These are phyloP conservation scores for Noctua fimbriata DNA, from an alignment of 2,888 invertebrate species.

Conservation along the genomic window DNA sequence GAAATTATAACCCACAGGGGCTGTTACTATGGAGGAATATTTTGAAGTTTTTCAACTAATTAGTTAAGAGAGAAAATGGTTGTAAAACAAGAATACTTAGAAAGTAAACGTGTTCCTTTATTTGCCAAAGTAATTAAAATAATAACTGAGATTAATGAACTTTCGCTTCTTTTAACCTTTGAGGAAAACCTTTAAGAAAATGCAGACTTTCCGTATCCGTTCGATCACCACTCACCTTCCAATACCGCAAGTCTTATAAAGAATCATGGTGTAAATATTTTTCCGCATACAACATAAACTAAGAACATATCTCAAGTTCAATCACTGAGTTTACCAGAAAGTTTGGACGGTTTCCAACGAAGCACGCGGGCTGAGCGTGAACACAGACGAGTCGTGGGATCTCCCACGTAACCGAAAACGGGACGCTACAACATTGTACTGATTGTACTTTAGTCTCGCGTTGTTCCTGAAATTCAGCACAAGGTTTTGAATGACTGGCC, in stretches of 20 bases:
- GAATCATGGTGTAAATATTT: constrained; percentile 34
- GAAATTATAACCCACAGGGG: neutral
- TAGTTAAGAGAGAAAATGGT: neutral
- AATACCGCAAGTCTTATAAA: constrained; percentile 11
- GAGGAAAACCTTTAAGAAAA: neutral
- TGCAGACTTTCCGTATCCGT: neutral
- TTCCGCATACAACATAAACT: constrained; percentile 31
- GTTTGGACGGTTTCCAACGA: constrained; percentile 63
- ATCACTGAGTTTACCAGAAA: constrained; percentile 60
- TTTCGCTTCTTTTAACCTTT: neutral
- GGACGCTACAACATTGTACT: constrained; percentile 49
- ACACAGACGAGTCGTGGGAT: constrained; percentile 60
- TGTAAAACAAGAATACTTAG: neutral
- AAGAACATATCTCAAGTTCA: constrained; percentile 59
- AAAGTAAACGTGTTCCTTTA: neutral
- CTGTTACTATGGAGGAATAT: constrained; percentile 31
- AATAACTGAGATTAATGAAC: neutral
- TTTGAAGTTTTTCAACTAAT: neutral
- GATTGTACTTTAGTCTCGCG: constrained; percentile 53
- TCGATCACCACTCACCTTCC: constrained; percentile 7
- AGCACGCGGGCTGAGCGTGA: constrained; percentile 61
- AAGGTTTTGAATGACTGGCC: constrained; percentile 54
- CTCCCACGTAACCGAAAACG: constrained; percentile 63
- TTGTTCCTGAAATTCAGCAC: constrained; percentile 61
- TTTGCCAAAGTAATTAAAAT: constrained; percentile 2